Evolutionary conservation across 2,888 invertebrate species (phyloP).

Genomic region (Sthenelais limicola): DNA sequence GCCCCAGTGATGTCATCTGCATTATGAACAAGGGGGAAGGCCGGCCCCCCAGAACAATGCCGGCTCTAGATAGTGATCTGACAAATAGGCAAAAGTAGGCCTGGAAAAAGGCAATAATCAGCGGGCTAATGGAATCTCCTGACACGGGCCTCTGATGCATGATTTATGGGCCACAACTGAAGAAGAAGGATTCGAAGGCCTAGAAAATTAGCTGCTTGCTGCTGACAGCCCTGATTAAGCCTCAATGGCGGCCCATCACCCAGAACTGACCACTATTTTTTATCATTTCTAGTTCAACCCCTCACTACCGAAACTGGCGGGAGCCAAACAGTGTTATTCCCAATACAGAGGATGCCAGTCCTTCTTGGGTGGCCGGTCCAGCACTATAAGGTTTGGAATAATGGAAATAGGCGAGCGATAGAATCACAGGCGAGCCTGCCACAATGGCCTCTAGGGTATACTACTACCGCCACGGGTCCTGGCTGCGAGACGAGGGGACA

Average conservation of each 20-base stretch:
- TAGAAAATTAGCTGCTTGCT: conserved; percentile 24
- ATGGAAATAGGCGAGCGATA: conserved; percentile 22
- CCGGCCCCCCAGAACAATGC: conserved; percentile 15
- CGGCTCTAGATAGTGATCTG: conserved; percentile 31
- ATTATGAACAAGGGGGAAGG: conserved; percentile 25
- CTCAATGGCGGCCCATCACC: background rate
- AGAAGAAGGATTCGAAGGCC: conserved; percentile 30
- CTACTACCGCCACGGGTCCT: background rate
- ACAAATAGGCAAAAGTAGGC: conserved; percentile 33
- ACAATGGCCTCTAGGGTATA: conserved; percentile 28
- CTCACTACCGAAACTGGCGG: background rate
- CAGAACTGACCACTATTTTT: background rate
- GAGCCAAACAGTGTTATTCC: background rate
- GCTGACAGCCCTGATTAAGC: conserved; percentile 15
- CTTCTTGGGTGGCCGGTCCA: background rate
- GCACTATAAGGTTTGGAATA: background rate
- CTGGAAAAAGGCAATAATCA: conserved; percentile 36
- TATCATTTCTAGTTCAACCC: background rate
- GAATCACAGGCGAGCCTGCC: conserved; percentile 33
- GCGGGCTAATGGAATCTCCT: conserved; percentile 33
- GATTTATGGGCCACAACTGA: conserved; percentile 21
- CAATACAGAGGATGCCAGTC: background rate
- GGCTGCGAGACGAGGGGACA: background rate
- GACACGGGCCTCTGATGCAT: conserved; percentile 30
- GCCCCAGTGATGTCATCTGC: conserved; percentile 32